A percentile compares a stretch with the other conserved stretches of the same genome.
Evolutionary conservation across 1,140 invertebrate species (phyloP).

Genomic region (Araneus ventricosus): DNA sequence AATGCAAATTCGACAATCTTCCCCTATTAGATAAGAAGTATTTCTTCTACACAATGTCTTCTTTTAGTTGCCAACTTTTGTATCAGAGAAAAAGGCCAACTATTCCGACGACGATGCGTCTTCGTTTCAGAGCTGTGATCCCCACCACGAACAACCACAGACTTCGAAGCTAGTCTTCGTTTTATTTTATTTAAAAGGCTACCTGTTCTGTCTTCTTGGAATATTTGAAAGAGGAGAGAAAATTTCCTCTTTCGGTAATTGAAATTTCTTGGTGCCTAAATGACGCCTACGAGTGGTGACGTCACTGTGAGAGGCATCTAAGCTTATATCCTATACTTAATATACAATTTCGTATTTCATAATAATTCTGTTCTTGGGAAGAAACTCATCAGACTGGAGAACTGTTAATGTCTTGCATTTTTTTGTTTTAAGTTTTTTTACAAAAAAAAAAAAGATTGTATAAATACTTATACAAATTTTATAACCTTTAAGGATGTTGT

Average conservation of each 20-base stretch:
- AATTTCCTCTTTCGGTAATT: not conserved
- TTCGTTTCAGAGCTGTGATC: slow-evolving; percentile 76
- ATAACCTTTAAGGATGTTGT: not conserved
- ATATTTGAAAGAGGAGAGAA: not conserved
- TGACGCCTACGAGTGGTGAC: not conserved
- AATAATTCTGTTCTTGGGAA: not conserved
- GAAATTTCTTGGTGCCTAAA: not conserved
- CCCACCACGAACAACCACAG: not conserved
- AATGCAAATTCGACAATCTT: too few species aligned
- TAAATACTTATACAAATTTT: not conserved
- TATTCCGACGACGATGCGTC: slow-evolving; percentile 78
- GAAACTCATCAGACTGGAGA: too few species aligned
- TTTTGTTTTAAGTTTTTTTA: too few species aligned
- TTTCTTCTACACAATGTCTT: too few species aligned
- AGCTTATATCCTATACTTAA: not conserved
- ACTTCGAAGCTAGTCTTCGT: not conserved
- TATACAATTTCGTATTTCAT: not conserved
- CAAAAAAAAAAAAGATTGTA: not conserved
- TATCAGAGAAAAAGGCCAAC: slow-evolving; percentile 79
- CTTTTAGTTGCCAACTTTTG: slow-evolving; percentile 80
- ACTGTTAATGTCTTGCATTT: too few species aligned
- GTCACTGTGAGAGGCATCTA: not conserved
- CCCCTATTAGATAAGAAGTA: too few species aligned
- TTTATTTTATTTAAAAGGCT: not conserved
- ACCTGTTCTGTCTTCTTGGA: not conserved